Evolutionary conservation across 2,113 vertebrate species (phyloP), one percentile per base, ranked within the genome.

Genomic region (Chinchilla lanigera): DNA sequence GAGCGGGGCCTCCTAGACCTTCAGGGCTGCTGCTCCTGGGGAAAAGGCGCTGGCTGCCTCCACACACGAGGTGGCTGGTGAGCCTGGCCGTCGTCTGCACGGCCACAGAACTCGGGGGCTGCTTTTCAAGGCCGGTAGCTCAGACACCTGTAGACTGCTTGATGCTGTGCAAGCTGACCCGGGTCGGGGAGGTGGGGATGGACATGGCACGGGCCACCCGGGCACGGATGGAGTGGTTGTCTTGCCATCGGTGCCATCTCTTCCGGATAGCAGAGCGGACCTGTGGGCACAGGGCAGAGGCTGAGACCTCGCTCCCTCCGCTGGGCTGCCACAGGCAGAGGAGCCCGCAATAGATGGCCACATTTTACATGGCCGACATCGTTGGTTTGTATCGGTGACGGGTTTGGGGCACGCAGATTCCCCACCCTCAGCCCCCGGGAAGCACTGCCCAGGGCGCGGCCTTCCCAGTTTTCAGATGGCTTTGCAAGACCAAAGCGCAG

Each of bases 111-210:
- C 50, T 60, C 0, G 0, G 3, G 5, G 0, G 58, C 54, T 3
- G 11, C 63, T 92, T 0, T 30, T 7, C 0, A 3, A 7, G 20
- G 41, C 81, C 0, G 38, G 77, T 1, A 3, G 92, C 67, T 99
- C 98, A 99, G 87, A 98, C 90, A 0, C 98, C 98, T 0, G 98
- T 97, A 81, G 99, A 99, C 97, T 99, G 99, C 98, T 99, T 99
- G 99, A 99, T 99, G 98, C 99, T 99, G 98, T 99, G 99, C 93
- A 99, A 99, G 98, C 99, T 99, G 98, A 99, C 99, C 0, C 99
- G 99, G 10, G 99, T 99, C 0, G 99, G 99, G 4, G 99, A 99
- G 1, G 99, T 99, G 95, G 99, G 99, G 97, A 99, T 99, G 98
- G 99, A 99, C 99, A 99, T 99, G 96, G 99, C 99, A 11, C 99